These are phyloP conservation scores for Spodoptera litura DNA, from an alignment of 1,140 invertebrate genomes.

Conservation along the genomic window DNA sequence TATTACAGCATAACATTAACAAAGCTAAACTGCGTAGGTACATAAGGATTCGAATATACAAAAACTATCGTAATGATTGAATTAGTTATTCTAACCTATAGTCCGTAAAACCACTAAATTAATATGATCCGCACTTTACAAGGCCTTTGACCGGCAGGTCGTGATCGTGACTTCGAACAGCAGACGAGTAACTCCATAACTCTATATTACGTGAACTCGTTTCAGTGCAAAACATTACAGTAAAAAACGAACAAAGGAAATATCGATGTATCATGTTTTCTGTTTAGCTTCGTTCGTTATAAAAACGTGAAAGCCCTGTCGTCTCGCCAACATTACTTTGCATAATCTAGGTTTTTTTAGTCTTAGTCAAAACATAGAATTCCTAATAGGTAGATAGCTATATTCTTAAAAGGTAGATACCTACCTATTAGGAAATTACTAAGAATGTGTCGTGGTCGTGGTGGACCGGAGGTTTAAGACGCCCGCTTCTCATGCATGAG, in stretches of 20 bases:
- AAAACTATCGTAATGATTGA: too few species aligned
- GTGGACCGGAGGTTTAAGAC: too few species aligned
- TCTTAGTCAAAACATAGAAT: neutral
- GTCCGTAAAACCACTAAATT: too few species aligned
- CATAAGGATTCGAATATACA: too few species aligned
- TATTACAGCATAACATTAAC: too few species aligned
- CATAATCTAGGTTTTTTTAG: neutral
- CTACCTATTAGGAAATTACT: too few species aligned
- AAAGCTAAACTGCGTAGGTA: too few species aligned
- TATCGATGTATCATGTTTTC: neutral
- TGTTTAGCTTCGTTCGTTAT: neutral
- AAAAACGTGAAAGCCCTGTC: constrained; percentile 6
- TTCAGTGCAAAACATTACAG: neutral
- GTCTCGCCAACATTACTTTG: neutral
- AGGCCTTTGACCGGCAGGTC: constrained; percentile 17
- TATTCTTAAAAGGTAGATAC: too few species aligned
- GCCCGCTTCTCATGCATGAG: too few species aligned
- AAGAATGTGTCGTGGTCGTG: too few species aligned
- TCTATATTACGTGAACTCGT: neutral
- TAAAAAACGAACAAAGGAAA: constrained; percentile 12
- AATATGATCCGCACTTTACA: neutral
- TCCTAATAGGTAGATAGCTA: too few species aligned
- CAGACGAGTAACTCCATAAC: constrained; percentile 4
- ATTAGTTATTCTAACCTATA: too few species aligned
- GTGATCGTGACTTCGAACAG: constrained; percentile 16